Conservation (phyloP, 2,888 invertebrate genomes). For the Mesorhabditis sp. region DNA sequence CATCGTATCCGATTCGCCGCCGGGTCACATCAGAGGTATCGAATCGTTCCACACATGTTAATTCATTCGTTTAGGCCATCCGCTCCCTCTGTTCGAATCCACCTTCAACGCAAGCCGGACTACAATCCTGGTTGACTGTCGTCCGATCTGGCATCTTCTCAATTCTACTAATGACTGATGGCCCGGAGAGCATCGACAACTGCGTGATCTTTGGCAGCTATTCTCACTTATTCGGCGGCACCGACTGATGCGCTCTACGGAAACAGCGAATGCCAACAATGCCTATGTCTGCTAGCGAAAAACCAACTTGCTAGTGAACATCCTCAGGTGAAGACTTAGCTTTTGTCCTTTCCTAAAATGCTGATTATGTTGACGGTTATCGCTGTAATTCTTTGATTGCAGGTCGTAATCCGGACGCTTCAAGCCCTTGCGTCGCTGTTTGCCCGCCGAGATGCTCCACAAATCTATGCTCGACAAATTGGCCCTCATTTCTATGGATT, state of each 20-base stretch:
- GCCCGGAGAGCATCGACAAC: slow-evolving; percentile 66
- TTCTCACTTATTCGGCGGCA: slow-evolving; percentile 80
- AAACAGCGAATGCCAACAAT: slow-evolving; percentile 28
- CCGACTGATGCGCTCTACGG: slow-evolving; percentile 62
- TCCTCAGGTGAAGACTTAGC: slow-evolving; percentile 17
- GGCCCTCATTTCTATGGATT: slow-evolving; percentile 15
- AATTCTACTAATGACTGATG: slow-evolving; percentile 76
- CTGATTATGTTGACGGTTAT: neutral
- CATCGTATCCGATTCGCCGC: slow-evolving; percentile 61
- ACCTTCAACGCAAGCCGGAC: slow-evolving; percentile 29
- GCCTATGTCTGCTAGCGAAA: slow-evolving; percentile 24
- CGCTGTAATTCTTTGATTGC: slow-evolving; percentile 18
- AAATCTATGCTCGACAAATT: slow-evolving; percentile 26
- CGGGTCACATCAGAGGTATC: slow-evolving; percentile 67
- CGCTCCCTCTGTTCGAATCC: slow-evolving; percentile 28
- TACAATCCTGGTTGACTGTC: slow-evolving; percentile 71
- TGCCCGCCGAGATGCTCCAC: slow-evolving; percentile 69
- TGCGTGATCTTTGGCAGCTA: slow-evolving; percentile 82
- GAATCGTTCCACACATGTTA: neutral
- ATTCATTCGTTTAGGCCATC: slow-evolving; percentile 23
- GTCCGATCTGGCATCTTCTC: slow-evolving; percentile 84
- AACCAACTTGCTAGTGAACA: slow-evolving; percentile 27
- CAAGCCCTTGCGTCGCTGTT: slow-evolving; percentile 77
- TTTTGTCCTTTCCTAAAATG: too few relatives aligned
- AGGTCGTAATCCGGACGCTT: slow-evolving; percentile 75